Evolutionary conservation across 2,888 invertebrate genomes (phyloP), one percentile per base, ranked within the genome.

Genomic region (Cyaniris semiargus): DNA sequence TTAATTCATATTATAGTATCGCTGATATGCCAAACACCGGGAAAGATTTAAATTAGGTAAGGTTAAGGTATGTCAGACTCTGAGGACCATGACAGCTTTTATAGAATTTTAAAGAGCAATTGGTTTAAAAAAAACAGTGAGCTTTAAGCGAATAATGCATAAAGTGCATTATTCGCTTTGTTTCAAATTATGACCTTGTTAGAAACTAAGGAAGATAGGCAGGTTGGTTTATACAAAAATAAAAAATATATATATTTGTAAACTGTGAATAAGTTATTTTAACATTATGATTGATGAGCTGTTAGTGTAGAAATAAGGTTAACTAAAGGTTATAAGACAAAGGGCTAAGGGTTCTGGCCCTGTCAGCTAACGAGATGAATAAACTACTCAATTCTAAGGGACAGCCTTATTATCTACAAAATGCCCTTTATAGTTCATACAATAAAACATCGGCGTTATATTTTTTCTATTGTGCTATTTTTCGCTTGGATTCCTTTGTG

Each of bases 391-490:
- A 60, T 60, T 60, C 21, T 21, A 60, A 3, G 10, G 60, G 60
- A 60, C 60, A 21, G 21, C 23, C 60, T 23, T 23, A 23, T 23
- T 60, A 60, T 60, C 10, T 21, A 13, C 60, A 21, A 56, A 56
- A 56, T 44, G 44, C 18, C 53, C 23, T 23, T 60, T 60, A 60
- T 53, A 53, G 53, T 53, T 18, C 53, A 53, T 53, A 53, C 53
- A 53, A 53, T 60, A 13, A 13, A 60, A 60, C 23, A 60, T 23
- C 60, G 23, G 60, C 13, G 21, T 3, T 56, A 21, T 58, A 58
- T 23, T 60, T 60, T 60, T 60, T 60, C 60, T 60, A 23, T 60
- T 60, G 60, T 23, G 60, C 10, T 21, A 60, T 60, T 60, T 60
- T 60, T 23, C 60, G 60, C 23, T 23, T 60, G 21, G 58, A 58